Base-by-base conservation (phyloP, 2,113 vertebrate species). In the Vimba vimba region DNA sequence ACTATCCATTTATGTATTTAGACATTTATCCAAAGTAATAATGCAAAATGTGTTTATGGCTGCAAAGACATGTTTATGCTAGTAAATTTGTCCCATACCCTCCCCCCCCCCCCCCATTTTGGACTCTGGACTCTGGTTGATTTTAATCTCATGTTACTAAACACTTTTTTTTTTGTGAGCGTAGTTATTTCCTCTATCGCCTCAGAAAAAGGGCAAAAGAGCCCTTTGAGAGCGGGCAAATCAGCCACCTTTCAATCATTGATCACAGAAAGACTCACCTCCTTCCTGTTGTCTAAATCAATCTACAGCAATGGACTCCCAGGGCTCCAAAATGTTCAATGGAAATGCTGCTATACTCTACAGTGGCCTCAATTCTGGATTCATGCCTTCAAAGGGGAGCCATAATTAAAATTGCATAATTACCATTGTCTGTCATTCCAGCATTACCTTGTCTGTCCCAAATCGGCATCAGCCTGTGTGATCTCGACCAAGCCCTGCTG, bases 191-290 rank as follows among this genome's bases (percentile, higher is more conserved):
- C 27, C 8, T 21, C 75, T 77, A 77, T 55, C 27, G 19, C 15
- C 25, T 30, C 50, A 55, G 75, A 77, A 77, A 21, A 52, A 77
- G 50, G 25, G 50, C 66, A 69, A 69, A 3, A 8, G 17, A 69
- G 73, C 13, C 73, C 73, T 75, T 25, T 55, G 75, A 55, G 75
- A 77, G 13, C 25, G n/a, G 50, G 73, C 11, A 47, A 75, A 52
- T 39, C 66, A 36, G 30, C 30, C 19, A 69, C 30, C 50, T 57
- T 57, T 77, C 75, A 77, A 77, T 77, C 75, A 77, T 12, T 52
- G 50, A 77, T 77, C 50, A 77, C 19, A 30, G 47, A 77, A 77
- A 77, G 27, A 57, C 30, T 77, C 17, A 77, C 27, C 75, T 57
- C 4, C 9, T 21, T 77, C 4, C 75, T 27, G 52, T 78, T 57